Percentiles rank a stretch among this genome's conserved stretches.
These are phyloP conservation scores for Laticauda laticaudata DNA, from an alignment of 2,113 vertebrate genomes.

Conservation along the genomic window DNA sequence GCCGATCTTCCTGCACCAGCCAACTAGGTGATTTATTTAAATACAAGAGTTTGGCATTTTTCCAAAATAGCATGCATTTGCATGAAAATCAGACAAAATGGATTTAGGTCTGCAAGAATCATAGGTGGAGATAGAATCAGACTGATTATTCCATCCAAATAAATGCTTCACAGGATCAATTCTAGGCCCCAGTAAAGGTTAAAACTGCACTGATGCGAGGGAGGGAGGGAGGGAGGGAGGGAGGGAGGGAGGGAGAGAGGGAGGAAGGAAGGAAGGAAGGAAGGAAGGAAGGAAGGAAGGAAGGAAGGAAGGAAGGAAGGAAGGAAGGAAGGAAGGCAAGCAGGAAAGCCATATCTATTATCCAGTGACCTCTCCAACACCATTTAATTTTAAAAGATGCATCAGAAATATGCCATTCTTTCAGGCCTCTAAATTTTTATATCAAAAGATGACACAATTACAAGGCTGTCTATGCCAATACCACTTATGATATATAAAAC, in stretches of 20 bases:
- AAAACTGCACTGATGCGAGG: neutral
- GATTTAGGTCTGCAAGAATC: neutral
- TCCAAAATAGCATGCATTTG: neutral
- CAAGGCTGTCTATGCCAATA: neutral
- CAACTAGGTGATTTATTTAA: neutral
- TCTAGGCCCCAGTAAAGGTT: neutral
- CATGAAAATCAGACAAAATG: neutral
- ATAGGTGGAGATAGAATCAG: neutral
- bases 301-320: too few relatives aligned
- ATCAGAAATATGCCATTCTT: neutral
- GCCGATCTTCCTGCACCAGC: neutral
- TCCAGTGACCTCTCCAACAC: neutral
- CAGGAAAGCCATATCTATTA: neutral
- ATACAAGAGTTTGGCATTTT: neutral
- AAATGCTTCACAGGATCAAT: neutral
- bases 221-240: too few relatives aligned
- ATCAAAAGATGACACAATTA: neutral
- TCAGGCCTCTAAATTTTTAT: neutral
- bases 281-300: too few relatives aligned
- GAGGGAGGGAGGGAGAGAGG: too few relatives aligned
- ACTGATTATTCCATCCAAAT: neutral
- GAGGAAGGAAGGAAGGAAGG: too few relatives aligned
- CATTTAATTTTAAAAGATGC: neutral
- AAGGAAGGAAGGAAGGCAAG: too few relatives aligned
- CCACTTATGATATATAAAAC: neutral